Conservation (phyloP, 2,888 invertebrate species). For the Drosophila tripunctata region DNA sequence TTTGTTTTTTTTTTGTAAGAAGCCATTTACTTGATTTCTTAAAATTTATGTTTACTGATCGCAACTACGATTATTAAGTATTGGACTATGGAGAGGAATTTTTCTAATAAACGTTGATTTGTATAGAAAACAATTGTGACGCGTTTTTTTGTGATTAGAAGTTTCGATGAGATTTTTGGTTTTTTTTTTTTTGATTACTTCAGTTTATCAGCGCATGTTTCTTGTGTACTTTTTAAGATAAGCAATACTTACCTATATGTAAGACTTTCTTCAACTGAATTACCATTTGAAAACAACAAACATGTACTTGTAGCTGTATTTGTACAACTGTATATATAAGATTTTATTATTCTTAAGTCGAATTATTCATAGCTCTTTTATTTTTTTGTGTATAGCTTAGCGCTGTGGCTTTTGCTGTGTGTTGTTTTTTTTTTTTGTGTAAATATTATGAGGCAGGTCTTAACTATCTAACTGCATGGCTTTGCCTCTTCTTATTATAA, state of each 20-base stretch:
- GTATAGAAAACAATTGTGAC: slow-evolving; percentile 29
- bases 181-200: neutral
- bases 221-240: slow-evolving; percentile 3
- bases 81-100: slow-evolving; percentile 31
- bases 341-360: slow-evolving; percentile 30
- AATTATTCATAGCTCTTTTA: neutral
- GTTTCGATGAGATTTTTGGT: neutral
- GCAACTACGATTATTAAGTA: slow-evolving; percentile 17
- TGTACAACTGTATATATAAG: slow-evolving; percentile 16
- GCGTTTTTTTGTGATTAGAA: slow-evolving; percentile 24
- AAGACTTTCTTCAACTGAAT: slow-evolving; percentile 8
- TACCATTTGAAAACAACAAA: neutral
- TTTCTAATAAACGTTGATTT: slow-evolving; percentile 52
- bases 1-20: slow-evolving; percentile 2
- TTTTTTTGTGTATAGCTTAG: slow-evolving; percentile 8
- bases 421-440: slow-evolving; percentile 24
- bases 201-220: slow-evolving; percentile 8
- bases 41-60: slow-evolving; percentile 1
- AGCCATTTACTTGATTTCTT: slow-evolving; percentile 27
- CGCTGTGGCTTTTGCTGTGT: slow-evolving; percentile 10
- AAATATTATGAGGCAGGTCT: slow-evolving; percentile 33
- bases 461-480: slow-evolving; percentile 9
- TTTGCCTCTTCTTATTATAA: slow-evolving; percentile 5
- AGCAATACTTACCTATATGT: slow-evolving; percentile 7
- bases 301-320: neutral